phyloP scores from a whole-genome alignment of 35 echinoderm and acorn worm genomes.

The Ptychodera flava region DNA sequence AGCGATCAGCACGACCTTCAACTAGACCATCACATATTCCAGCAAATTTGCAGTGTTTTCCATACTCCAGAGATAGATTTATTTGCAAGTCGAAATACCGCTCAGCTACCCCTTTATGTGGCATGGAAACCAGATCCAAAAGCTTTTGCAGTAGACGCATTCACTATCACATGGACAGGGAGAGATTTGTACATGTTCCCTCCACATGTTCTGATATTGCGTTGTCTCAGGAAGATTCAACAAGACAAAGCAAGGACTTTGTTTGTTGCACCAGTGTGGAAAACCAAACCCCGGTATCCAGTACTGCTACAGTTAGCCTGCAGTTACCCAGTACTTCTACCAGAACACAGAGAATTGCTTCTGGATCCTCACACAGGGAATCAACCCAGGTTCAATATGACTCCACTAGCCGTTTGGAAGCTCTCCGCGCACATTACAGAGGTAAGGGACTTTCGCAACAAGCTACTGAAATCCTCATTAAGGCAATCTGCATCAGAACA shows the following conservation, averaged over 20 bases:
- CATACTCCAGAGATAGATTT: conserved; percentile 24
- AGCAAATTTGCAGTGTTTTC: background rate
- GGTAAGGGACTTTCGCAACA: no score
- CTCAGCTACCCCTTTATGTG: conserved; percentile 21
- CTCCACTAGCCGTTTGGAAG: no score
- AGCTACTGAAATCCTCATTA: no score
- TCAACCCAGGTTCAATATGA: no score
- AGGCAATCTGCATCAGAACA: no score
- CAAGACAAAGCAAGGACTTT: conserved; percentile 18
- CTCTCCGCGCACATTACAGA: no score
- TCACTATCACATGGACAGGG: background rate
- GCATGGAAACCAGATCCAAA: conserved; percentile 15
- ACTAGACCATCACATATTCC: conserved; percentile 7
- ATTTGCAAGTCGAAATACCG: conserved; percentile 16
- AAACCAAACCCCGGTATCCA: conserved; percentile 14
- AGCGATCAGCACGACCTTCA: background rate
- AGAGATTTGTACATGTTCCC: conserved; percentile 41
- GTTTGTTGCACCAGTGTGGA: conserved; percentile 25
- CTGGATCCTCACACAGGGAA: background rate
- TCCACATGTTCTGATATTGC: conserved; percentile 6
- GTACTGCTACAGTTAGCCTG: background rate
- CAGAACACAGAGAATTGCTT: conserved; percentile 1
- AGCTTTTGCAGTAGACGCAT: conserved; percentile 15
- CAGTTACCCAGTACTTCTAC: background rate
- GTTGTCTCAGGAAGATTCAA: conserved; percentile 11